Base-by-base conservation (phyloP, 2,113 vertebrate genomes). In the Anthoscopus minutus region DNA sequence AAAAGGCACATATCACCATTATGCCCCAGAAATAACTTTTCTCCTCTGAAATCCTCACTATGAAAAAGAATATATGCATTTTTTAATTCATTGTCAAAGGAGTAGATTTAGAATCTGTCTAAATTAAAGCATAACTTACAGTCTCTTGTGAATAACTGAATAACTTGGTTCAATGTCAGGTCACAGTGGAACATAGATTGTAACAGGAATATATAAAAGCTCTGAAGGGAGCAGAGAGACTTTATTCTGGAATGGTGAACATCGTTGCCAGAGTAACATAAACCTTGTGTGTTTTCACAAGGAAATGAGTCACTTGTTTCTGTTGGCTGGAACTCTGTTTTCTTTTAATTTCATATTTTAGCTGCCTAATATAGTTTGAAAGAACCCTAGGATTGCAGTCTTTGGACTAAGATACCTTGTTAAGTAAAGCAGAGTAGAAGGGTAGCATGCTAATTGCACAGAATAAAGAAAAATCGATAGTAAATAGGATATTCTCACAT, bases 291-390 rank as follows among this genome's bases (percentile, higher is more conserved):
- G 97, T 98, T 98, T 98, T 98, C 97, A 95, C 96, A 98, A 98
- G 98, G 98, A 98, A 98, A 98, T 98, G 98, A 98, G 96, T 98
- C 98, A 98, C 97, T 98, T 98, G 97, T 98, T 98, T 98, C 97
- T 98, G 95, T 98, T 98, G 98, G 98, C 98, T 69, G 58, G 95
- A 96, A 97, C 64, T 93, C 94, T 98, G 96, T 98, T 98, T 98
- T 98, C 97, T 98, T 97, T 98, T 98, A 96, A 98, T 98, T 98
- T 98, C 97, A 98, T 98, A 98, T 98, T 98, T 98, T 97, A 98
- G 96, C 96, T 97, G 97, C 97, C 96, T 98, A 97, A 98, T 98
- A 97, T 94, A 98, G 95, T 96, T 97, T 96, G 94, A 97, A 98
- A 97, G 93, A 98, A 82, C 92, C 92, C 86, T 89, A 96, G 96